Base-by-base conservation (phyloP, 2,797 vertebrate species). In the Lerista edwardsae region DNA sequence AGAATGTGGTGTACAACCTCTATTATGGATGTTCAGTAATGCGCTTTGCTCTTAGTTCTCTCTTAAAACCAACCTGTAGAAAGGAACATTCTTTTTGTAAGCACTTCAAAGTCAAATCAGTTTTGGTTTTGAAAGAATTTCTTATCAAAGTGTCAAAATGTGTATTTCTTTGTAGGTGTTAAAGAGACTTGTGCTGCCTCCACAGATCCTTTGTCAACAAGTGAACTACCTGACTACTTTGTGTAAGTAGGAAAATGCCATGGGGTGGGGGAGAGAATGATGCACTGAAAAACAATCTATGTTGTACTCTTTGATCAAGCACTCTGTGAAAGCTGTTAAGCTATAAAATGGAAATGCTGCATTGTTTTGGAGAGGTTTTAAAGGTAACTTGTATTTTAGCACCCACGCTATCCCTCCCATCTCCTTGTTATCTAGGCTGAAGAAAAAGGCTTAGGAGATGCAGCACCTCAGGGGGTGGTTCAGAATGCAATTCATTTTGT, bases 171-270 rank as follows among this genome's bases (percentile, higher is more conserved):
- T 85, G 29, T 93, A 98, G 97, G 96, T 93, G 90, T 91, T 92
- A 95, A 96, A 96, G 96, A 96, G 89, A 96, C 92, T 86, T 95
- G 93, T 84, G 88, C 95, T 91, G 94, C 94, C 87, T 95, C 96
- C 77, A 93, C 91, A 74, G 96, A 97, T 87, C 88, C 97, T 85
- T 96, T 96, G 76, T 96, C 97, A 89, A 94, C 96, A 82, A 92
- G 90, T 47, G 96, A 97, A 90, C 94, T 93, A 31, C 96, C 97
- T 17, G 98, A 98, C 94, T 98, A 98, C 91, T 91, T 97, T 82
- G 88, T 87, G 98, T 99, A 93, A 98, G 98, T 97, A 90, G 69
- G 85, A n/a, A 11, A 77, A 86, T 47, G 73, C 77, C 75, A 23
- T 0, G 15, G 51, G 41, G 21, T 61, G 55, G 57, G 19, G 31